Base-by-base conservation (phyloP, 2,888 invertebrate genomes). In the Drosophila acutilabella region DNA sequence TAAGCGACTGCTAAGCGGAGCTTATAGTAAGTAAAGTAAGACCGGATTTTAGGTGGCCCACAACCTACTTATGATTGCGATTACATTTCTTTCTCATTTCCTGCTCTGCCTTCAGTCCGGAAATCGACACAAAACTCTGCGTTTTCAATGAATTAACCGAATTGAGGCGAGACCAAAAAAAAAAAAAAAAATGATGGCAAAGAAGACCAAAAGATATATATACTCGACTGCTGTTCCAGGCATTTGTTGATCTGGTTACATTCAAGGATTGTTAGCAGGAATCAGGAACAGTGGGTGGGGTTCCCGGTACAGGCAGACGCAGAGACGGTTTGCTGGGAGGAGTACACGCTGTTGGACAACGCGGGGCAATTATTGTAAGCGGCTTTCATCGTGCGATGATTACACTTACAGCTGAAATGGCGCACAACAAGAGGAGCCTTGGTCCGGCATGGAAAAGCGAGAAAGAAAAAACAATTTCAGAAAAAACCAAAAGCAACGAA, bases 371-470 rank as follows among this genome's bases (percentile, higher is more conserved):
- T 84, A 84, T 83, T 80, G 87, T 84, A 84, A 84, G 88, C 84
- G 83, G 86, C 84, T 88, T 84, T 84, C 83, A 84, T 83, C 86
- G 74, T 71, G 86, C 86, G 74, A 88, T 88, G 83, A 88, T 88
- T 88, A 83, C 86, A 83, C 88, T 88, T 86, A 78, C 78, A 82
- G 66, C 83, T 78, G 78, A 83, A 88, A 82, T 80, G 80, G 83
- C 69, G 86, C 86, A 73, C 78, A 71, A 73, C 68, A 66, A 71
- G 67, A 64, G 66, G 0, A 58, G 65, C 57, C 60, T 52, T 50
- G 58, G 53, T 18, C 18, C 23, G 18, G 44, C 38, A 16, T 30
- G 30, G 30, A 30, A 11, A 23, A 23, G 44, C 11, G 7, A 20
- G n/a, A 51, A 18, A 41, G 30, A 16, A 48, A 26, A 33, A 44